Conservation (phyloP, 2,113 vertebrate species). For the Salvator merianae region DNA sequence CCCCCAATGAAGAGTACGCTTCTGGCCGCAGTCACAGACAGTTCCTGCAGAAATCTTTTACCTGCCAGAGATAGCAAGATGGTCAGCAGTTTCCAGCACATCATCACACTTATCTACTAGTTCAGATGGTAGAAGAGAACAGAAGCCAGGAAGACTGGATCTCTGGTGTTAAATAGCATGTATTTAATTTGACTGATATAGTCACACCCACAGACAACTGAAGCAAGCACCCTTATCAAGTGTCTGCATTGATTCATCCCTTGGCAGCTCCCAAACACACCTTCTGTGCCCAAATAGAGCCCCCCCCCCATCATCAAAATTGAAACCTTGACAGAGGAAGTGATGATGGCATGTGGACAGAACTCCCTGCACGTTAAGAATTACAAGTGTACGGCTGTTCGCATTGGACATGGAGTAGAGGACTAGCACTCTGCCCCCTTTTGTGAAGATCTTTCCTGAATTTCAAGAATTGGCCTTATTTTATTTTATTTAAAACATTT, state of each 20-base stretch:
- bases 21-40: background rate
- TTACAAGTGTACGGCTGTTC: too few species aligned
- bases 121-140: background rate
- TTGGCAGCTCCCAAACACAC: background rate
- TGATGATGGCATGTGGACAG: too few species aligned
- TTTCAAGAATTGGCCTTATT: too few species aligned
- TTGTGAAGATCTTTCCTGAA: too few species aligned
- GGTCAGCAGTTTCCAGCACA: background rate
- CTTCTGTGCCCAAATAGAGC: background rate
- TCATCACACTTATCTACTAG: background rate
- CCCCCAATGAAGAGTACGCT: accelerated
- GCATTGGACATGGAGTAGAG: too few species aligned
- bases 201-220: background rate
- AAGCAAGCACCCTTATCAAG: background rate
- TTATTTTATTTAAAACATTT: too few species aligned
- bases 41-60: background rate
- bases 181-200: background rate
- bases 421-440: too few species aligned
- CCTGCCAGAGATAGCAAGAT: background rate
- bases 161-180: background rate
- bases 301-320: background rate
- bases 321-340: too few species aligned
- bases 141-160: background rate
- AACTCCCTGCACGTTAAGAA: too few species aligned
- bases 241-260: background rate